Percentiles rank a stretch among this genome's conserved stretches.
phyloP scores from a whole-genome alignment of 2,113 vertebrate genomes.

The Bubo scandiacus region DNA sequence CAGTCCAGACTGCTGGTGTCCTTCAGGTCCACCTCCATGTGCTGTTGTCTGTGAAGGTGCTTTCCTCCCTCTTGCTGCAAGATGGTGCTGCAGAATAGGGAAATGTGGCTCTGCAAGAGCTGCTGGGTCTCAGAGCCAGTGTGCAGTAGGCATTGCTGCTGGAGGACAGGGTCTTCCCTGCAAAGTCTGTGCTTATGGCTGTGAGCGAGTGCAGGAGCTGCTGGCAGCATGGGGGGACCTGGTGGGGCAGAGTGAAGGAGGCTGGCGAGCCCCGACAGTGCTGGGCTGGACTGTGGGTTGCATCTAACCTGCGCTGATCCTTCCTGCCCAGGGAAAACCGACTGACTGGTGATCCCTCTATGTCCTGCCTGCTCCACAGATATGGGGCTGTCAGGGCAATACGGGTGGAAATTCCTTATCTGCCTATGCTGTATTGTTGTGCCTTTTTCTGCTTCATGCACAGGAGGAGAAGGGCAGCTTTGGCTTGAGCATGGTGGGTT shows the following conservation, averaged over 20 bases:
- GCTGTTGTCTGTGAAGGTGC: not conserved
- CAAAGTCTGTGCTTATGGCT: accelerated
- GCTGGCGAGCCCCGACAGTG: accelerated
- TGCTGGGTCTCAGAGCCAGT: not conserved
- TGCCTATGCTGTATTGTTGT: accelerated
- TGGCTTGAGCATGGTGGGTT: not conserved
- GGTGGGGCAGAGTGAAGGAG: not conserved
- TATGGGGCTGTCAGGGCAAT: accelerated
- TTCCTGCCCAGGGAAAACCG: not conserved
- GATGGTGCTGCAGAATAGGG: slow-evolving; percentile 71
- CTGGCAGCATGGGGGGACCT: not conserved
- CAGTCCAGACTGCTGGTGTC: not conserved
- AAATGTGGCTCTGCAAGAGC: not conserved
- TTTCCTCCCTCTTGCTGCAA: slow-evolving; percentile 42
- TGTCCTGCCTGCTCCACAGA: not conserved
- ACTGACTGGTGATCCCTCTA: accelerated
- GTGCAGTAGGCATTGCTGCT: not conserved
- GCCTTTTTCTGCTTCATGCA: accelerated
- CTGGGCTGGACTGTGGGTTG: not conserved
- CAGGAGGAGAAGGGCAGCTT: not conserved
- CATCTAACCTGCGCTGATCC: not conserved
- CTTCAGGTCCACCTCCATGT: not conserved
- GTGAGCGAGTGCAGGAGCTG: not conserved
- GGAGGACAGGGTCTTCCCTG: not conserved
- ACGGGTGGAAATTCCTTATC: not conserved